phyloP scores from a whole-genome alignment of 2,113 vertebrate species.

The Centropus unirufus region DNA sequence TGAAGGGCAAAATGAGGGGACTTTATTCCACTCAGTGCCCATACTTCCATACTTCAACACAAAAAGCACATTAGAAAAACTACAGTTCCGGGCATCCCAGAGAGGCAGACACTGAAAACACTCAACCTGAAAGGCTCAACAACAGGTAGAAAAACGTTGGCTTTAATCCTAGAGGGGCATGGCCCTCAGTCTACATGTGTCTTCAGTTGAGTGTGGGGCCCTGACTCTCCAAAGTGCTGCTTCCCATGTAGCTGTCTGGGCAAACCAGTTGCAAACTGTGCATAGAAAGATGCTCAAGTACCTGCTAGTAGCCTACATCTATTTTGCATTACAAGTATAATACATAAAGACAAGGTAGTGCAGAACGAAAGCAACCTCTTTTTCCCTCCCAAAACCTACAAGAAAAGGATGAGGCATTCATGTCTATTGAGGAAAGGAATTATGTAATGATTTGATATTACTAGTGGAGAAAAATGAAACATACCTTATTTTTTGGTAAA shows the following conservation, averaged over 20 bases:
- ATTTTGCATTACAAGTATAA: neutral
- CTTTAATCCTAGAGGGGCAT: neutral
- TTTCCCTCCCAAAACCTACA: neutral
- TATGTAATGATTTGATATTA: neutral
- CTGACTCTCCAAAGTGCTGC: neutral
- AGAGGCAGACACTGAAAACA: neutral
- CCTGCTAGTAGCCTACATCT: neutral
- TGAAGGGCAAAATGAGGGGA: neutral
- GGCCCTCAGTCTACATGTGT: neutral
- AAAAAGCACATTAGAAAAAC: neutral
- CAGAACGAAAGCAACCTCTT: neutral
- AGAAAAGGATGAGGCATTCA: neutral
- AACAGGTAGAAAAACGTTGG: neutral
- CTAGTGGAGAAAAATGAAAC: neutral
- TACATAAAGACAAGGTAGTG: neutral
- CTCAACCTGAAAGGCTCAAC: neutral
- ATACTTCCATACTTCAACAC: neutral
- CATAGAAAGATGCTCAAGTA: neutral
- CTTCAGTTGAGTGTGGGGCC: neutral
- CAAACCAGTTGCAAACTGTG: neutral
- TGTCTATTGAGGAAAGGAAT: neutral
- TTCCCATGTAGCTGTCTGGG: neutral
- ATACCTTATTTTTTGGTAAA: neutral
- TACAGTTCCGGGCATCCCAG: neutral
- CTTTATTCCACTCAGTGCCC: neutral